A percentile compares a stretch with the other conserved stretches of the same genome.
Evolutionary conservation across 2,888 invertebrate genomes (phyloP).

Genomic region (Andrena trimmerana): DNA sequence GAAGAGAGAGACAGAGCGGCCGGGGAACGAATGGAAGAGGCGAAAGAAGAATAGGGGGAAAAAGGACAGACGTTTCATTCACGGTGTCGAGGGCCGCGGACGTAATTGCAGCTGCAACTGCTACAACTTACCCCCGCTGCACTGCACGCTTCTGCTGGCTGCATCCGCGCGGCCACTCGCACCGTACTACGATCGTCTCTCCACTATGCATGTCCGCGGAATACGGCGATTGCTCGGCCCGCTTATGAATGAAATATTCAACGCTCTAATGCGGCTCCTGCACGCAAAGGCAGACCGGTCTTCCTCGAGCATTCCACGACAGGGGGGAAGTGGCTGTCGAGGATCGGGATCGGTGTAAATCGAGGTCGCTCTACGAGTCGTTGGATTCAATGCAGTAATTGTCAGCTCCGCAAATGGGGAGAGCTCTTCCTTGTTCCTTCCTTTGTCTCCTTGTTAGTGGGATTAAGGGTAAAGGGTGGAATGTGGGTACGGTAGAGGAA

Average conservation of each 20-base stretch:
- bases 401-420: neutral
- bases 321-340: constrained; percentile 23
- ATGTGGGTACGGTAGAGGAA: neutral
- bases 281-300: constrained; percentile 79
- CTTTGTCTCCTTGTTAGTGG: no score
- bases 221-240: constrained; percentile 74
- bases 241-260: constrained; percentile 85
- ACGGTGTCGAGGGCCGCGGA: constrained; percentile 71
- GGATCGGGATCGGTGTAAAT: constrained; percentile 49
- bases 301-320: constrained; percentile 59
- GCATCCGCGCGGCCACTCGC: constrained; percentile 50
- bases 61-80: constrained; percentile 76
- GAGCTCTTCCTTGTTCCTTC: neutral
- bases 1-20: constrained; percentile 24
- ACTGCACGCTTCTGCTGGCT: constrained; percentile 39
- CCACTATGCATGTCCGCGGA: constrained; percentile 67
- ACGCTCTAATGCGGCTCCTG: constrained; percentile 80
- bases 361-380: constrained; percentile 53
- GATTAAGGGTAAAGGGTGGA: neutral
- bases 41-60: constrained; percentile 35
- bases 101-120: constrained; percentile 76
- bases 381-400: constrained; percentile 19
- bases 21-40: constrained; percentile 19
- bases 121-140: constrained; percentile 60
- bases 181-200: constrained; percentile 55